Evolutionary conservation across 2,888 invertebrate genomes (phyloP).

Genomic region (Pyralis farinalis): DNA sequence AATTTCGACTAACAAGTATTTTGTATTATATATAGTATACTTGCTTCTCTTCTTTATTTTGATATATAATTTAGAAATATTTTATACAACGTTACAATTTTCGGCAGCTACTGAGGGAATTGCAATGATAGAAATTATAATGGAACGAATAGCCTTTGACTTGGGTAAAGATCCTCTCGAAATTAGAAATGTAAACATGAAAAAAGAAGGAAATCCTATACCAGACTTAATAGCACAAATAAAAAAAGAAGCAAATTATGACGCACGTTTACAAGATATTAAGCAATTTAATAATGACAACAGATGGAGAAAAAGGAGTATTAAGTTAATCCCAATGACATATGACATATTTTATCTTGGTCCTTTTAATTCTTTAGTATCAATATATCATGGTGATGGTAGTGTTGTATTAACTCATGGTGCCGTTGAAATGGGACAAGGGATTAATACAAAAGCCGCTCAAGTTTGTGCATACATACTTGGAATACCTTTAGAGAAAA

Average conservation of each 20-base stretch:
- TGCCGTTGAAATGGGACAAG: conserved; percentile 89
- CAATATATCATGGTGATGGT: conserved; percentile 86
- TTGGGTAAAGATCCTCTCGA: conserved; percentile 79
- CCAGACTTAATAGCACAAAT: conserved; percentile 76
- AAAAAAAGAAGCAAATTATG: conserved; percentile 73
- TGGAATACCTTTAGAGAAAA: conserved; percentile 83
- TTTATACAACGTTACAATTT: too few relatives aligned
- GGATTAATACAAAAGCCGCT: conserved; percentile 88
- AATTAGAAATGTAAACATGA: conserved; percentile 80
- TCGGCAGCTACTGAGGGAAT: conserved; percentile 82
- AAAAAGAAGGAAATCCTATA: conserved; percentile 56
- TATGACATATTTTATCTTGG: conserved; percentile 81
- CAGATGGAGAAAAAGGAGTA: conserved; percentile 88
- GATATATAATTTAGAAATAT: too few relatives aligned
- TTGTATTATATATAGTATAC: too few relatives aligned
- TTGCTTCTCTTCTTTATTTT: too few relatives aligned
- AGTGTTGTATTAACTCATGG: conserved; percentile 85
- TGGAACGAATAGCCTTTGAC: conserved; percentile 83
- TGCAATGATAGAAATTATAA: conserved; percentile 83
- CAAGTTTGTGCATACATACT: conserved; percentile 88
- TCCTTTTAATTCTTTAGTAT: conserved; percentile 81
- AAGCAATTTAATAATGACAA: conserved; percentile 82
- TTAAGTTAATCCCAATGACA: conserved; percentile 84
- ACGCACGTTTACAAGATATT: conserved; percentile 61
- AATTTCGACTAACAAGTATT: too few relatives aligned